These are phyloP conservation scores for Micropoecilia bifurca DNA, from an alignment of 2,797 vertebrate genomes.

Conservation along the genomic window DNA sequence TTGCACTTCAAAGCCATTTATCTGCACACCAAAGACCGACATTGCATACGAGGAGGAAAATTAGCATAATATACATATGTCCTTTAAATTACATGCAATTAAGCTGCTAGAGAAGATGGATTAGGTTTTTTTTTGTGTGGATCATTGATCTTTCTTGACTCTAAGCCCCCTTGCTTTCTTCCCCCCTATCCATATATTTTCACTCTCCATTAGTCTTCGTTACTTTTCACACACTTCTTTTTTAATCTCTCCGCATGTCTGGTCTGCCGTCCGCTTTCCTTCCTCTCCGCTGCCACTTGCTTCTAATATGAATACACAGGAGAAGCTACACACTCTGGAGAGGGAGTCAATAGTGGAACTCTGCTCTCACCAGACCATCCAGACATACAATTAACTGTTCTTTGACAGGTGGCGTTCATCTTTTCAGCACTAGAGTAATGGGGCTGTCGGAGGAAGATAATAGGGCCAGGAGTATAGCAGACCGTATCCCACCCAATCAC, in stretches of 20 bases:
- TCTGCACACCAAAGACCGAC: conserved; percentile 83
- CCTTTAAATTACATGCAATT: not conserved
- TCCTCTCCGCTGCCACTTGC: conserved; percentile 14
- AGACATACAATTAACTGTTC: conserved; percentile 97
- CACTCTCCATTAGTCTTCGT: conserved; percentile 27
- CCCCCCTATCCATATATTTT: not conserved
- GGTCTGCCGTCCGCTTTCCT: not conserved
- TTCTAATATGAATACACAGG: conserved; percentile 6
- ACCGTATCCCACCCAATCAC: conserved; percentile 56
- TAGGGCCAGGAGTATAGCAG: conserved; percentile 85
- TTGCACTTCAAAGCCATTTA: conserved; percentile 95
- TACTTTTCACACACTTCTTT: conserved; percentile 17
- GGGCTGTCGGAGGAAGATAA: conserved; percentile 96
- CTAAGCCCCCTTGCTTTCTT: conserved; percentile 11
- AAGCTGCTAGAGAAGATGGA: not conserved
- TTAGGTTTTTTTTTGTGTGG: not conserved
- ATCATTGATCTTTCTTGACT: conserved; percentile 21
- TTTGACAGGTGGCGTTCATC: conserved; percentile 98
- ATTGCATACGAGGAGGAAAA: conserved; percentile 15
- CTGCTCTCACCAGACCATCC: conserved; percentile 83
- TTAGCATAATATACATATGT: not conserved
- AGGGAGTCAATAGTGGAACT: conserved; percentile 53
- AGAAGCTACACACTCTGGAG: conserved; percentile 26
- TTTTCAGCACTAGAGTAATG: conserved; percentile 96
- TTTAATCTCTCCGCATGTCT: conserved; percentile 3